A percentile compares a stretch with the other conserved stretches of the same genome.
Conservation (phyloP, 2,888 invertebrate genomes). For the Rugalucina vietnamica region DNA sequence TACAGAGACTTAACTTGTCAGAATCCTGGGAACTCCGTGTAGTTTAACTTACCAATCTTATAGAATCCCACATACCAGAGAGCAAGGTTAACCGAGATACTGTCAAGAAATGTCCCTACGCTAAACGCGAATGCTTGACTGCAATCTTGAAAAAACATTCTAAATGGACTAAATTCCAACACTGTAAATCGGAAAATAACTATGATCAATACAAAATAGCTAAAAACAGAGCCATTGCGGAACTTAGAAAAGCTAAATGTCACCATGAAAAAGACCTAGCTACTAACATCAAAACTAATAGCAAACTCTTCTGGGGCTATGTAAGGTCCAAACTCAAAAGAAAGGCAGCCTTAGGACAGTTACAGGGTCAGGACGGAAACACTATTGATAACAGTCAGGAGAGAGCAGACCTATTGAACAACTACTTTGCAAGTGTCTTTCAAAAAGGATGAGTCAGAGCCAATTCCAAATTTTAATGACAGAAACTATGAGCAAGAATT, state of each 20-base stretch:
- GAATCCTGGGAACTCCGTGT: not conserved
- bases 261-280: conserved; percentile 18
- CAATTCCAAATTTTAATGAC: not conserved
- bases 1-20: not conserved
- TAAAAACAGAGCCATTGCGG: conserved; percentile 20
- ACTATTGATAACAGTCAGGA: not conserved
- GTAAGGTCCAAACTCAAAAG: conserved; percentile 25
- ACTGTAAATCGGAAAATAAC: not conserved
- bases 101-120: not conserved
- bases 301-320: conserved; percentile 39
- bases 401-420: conserved; percentile 14
- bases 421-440: conserved; percentile 24
- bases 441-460: not conserved
- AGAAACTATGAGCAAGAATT: not conserved
- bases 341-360: not conserved
- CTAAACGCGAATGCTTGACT: not conserved
- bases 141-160: conserved; percentile 1
- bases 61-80: not conserved
- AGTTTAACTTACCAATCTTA: not conserved
- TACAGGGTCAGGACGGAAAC: not conserved
- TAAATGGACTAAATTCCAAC: conserved; percentile 16
- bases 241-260: conserved; percentile 14
- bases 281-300: conserved; percentile 20
- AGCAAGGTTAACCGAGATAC: not conserved
- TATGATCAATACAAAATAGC: conserved; percentile 18